Evolutionary conservation across 2,888 invertebrate genomes (phyloP).

Genomic region (Melipona bicolor): DNA sequence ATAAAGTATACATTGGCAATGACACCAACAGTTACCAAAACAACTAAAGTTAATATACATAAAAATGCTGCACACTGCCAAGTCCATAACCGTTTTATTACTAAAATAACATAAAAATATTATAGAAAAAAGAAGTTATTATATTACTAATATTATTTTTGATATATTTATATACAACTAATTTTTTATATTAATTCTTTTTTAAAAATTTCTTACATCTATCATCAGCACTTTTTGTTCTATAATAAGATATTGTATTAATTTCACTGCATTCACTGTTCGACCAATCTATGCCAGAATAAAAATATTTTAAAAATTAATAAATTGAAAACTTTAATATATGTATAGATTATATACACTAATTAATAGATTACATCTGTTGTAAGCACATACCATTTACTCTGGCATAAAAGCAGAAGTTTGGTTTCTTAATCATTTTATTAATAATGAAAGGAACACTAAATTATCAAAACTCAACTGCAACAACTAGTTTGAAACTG

Average conservation of each 20-base stretch:
- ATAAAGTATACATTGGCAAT: constrained; percentile 64
- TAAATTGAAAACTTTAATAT: background rate
- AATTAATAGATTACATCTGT: background rate
- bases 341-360: background rate
- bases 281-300: constrained; percentile 32
- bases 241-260: background rate
- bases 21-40: constrained; percentile 66
- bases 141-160: background rate
- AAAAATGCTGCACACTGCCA: constrained; percentile 73
- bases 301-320: constrained; percentile 8
- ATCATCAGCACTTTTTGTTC: background rate
- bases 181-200: constrained; percentile 23
- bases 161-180: constrained; percentile 1
- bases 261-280: background rate
- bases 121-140: background rate
- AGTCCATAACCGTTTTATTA: constrained; percentile 74
- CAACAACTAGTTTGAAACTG: background rate
- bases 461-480: background rate
- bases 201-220: constrained; percentile 11
- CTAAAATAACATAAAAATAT: constrained; percentile 65
- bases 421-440: constrained; percentile 9
- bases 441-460: background rate
- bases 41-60: constrained; percentile 70
- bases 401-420: constrained; percentile 15
- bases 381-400: constrained; percentile 26